These are phyloP conservation scores for Telenomus remus DNA, from an alignment of 1,140 invertebrate species.

Conservation along the genomic window DNA sequence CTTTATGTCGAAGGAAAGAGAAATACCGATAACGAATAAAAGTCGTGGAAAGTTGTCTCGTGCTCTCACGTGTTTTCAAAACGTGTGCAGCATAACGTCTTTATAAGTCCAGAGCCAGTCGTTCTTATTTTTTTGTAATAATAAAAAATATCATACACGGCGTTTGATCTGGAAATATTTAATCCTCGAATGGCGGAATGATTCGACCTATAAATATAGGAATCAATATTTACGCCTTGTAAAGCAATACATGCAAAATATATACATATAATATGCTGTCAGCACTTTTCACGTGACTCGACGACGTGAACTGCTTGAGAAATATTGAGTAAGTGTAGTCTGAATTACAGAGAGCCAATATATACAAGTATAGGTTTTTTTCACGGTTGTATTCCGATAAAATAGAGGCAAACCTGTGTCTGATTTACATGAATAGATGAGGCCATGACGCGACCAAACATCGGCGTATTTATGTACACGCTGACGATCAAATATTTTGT, in stretches of 20 bases:
- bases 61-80: constrained; percentile 14
- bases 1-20: constrained; percentile 22
- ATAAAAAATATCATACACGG: neutral
- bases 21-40: constrained; percentile 28
- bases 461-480: too few species aligned
- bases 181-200: constrained; percentile 28
- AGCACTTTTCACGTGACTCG: constrained; percentile 43
- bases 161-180: constrained; percentile 18
- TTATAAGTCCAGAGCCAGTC: neutral
- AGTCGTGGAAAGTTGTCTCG: constrained; percentile 5
- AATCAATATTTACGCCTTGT: constrained; percentile 46
- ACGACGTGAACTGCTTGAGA: constrained; percentile 30
- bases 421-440: constrained; percentile 24
- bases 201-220: constrained; percentile 37
- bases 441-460: too few species aligned
- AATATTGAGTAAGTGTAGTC: constrained; percentile 39
- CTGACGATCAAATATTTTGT: constrained; percentile 3
- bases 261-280: constrained; percentile 34
- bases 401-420: constrained; percentile 22
- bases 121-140: neutral
- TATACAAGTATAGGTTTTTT: constrained; percentile 5
- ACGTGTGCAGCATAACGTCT: constrained; percentile 4
- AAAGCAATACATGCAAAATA: constrained; percentile 35
- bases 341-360: constrained; percentile 28
- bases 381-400: constrained; percentile 21